Evolutionary conservation across 1,140 invertebrate species (phyloP).

Genomic region (Listronotus bonariensis): DNA sequence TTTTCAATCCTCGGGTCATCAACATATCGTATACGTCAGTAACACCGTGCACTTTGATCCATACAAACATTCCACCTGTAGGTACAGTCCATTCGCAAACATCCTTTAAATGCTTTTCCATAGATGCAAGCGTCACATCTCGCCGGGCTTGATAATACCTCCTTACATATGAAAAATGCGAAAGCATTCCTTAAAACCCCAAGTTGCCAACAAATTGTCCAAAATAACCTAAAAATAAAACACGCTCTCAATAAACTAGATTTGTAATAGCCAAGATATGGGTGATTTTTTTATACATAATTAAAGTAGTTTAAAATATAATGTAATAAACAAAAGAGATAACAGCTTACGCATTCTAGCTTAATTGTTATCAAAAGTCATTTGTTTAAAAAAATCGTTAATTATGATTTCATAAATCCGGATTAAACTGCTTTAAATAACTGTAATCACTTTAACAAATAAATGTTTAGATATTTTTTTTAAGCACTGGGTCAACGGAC

Average conservation of each 20-base stretch:
- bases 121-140: constrained; percentile 65
- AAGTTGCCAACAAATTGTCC: constrained; percentile 64
- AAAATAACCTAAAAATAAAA: constrained; percentile 64
- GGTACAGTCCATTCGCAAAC: constrained; percentile 71
- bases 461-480: constrained; percentile 23
- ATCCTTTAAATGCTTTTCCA: constrained; percentile 66
- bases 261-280: too few relatives aligned
- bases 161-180: constrained; percentile 65
- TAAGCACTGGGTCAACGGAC: constrained; percentile 22
- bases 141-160: constrained; percentile 69
- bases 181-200: constrained; percentile 65
- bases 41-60: constrained; percentile 71
- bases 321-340: too few relatives aligned
- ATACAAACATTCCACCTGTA: constrained; percentile 76
- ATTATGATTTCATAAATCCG: background rate
- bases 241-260: too few relatives aligned
- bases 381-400: too few relatives aligned
- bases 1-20: constrained; percentile 63
- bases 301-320: too few relatives aligned
- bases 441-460: background rate
- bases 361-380: too few relatives aligned
- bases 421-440: constrained; percentile 9
- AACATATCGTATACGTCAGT: constrained; percentile 75
- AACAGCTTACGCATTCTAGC: too few relatives aligned
- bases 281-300: too few relatives aligned